Evolutionary conservation across 2,888 invertebrate genomes (phyloP).

Genomic region (Hyposoter didymator): DNA sequence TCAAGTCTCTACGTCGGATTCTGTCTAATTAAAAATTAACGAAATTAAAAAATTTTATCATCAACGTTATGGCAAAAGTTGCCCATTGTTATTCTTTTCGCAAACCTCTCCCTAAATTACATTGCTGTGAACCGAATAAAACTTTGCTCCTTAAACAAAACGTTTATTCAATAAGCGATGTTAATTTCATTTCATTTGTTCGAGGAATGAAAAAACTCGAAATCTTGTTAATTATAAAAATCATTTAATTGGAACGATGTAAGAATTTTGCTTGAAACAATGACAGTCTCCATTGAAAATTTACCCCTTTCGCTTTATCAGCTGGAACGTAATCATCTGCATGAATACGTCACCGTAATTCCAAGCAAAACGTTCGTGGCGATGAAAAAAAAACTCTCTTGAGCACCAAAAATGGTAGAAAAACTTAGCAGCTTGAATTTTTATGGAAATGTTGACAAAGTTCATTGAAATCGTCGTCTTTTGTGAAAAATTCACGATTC

Average conservation of each 20-base stretch:
- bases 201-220: background rate
- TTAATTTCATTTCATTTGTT: background rate
- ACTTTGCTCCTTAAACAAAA: background rate
- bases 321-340: no score
- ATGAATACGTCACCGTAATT: no score
- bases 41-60: slow-evolving; percentile 70
- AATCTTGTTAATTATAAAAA: background rate
- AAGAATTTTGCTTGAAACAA: background rate
- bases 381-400: no score
- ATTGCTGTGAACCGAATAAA: background rate
- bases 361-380: no score
- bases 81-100: background rate
- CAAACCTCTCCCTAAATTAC: background rate
- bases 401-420: no score
- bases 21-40: slow-evolving; percentile 70
- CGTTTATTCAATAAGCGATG: slow-evolving; percentile 27
- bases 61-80: slow-evolving; percentile 61
- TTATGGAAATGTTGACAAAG: no score
- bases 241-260: background rate
- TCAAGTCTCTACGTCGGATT: slow-evolving; percentile 45
- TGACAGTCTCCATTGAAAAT: background rate
- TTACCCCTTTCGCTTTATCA: no score
- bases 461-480: no score
- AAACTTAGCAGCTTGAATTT: no score
- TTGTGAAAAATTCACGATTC: no score